These are phyloP conservation scores for Pachyrhynchus sulphureomaculatus DNA, from an alignment of 1,140 invertebrate species.

Conservation along the genomic window DNA sequence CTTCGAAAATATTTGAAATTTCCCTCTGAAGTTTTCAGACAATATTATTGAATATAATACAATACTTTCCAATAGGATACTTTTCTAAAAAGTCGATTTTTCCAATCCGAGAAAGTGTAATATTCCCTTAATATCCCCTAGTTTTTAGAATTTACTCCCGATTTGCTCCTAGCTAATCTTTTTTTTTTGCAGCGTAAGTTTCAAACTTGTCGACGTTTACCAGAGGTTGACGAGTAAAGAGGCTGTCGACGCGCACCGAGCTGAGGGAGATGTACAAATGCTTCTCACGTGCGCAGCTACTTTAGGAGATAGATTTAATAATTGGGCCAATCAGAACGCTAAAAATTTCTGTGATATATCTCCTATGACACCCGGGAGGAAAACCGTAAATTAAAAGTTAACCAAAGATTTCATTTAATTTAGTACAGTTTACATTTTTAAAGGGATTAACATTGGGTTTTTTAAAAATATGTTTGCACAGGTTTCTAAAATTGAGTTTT, in stretches of 20 bases:
- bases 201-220: constrained; percentile 57
- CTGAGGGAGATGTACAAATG: constrained; percentile 62
- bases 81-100: no score
- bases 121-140: not conserved
- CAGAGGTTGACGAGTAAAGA: constrained; percentile 53
- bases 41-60: no score
- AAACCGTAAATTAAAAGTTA: no score
- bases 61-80: no score
- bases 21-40: no score
- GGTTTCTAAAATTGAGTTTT: no score
- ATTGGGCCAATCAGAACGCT: constrained; percentile 58
- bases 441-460: no score
- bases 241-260: constrained; percentile 55
- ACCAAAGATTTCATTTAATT: no score
- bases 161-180: not conserved
- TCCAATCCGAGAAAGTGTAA: no score
- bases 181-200: constrained; percentile 44
- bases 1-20: no score
- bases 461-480: no score
- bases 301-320: constrained; percentile 56
- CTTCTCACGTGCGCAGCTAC: constrained; percentile 58
- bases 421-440: no score
- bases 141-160: not conserved
- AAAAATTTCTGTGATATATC: constrained; percentile 42
- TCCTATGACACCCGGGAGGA: constrained; percentile 37